phyloP scores from a whole-genome alignment of 2,113 vertebrate species.

The Dolichotis patagonum region DNA sequence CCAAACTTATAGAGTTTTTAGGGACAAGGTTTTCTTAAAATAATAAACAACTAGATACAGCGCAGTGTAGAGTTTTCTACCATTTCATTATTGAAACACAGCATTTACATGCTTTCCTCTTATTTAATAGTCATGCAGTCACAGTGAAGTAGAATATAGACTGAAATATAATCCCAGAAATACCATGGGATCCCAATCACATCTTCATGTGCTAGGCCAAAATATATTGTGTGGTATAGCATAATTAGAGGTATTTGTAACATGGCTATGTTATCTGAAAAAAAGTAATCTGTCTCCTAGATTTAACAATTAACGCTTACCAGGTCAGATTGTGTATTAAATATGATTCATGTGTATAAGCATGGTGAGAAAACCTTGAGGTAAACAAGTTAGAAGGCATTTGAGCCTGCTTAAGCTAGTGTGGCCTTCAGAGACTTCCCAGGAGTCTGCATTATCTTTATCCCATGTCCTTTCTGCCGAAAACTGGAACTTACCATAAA shows the following conservation, averaged over 20 bases:
- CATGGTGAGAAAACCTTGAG: fast-evolving
- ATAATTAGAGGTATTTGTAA: neutral
- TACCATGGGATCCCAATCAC: neutral
- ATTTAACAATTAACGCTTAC: neutral
- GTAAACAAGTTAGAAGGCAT: neutral
- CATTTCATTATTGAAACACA: neutral
- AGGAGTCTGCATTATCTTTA: neutral
- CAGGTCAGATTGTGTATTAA: neutral
- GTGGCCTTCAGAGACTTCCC: neutral
- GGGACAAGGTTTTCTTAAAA: neutral
- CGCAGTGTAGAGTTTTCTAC: neutral
- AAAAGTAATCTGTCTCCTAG: neutral
- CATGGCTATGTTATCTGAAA: neutral
- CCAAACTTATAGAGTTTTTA: neutral
- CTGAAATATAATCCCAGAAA: neutral
- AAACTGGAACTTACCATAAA: neutral
- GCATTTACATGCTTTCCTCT: neutral
- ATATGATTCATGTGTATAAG: neutral
- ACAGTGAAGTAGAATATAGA: neutral
- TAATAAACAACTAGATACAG: neutral
- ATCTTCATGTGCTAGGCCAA: neutral
- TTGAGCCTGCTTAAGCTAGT: fast-evolving
- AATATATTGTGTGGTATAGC: neutral
- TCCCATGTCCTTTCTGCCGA: neutral
- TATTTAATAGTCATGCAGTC: neutral